Evolutionary conservation across 2,113 vertebrate genomes (phyloP).

Genomic region (Pseudopodoces humilis): DNA sequence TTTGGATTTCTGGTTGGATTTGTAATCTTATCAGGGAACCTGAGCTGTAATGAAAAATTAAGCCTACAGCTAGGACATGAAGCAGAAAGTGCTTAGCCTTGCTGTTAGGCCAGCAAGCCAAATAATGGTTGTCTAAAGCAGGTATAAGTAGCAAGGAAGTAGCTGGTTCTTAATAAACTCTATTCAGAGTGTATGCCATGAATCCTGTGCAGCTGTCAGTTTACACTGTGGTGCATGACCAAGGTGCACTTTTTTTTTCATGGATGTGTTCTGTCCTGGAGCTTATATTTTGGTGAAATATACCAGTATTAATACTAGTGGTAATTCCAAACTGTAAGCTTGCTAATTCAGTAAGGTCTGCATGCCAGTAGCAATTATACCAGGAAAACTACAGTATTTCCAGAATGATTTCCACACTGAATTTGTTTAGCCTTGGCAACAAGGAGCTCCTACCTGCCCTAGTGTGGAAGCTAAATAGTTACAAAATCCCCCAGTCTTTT

Average conservation of each 20-base stretch:
- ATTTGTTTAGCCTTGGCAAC: background rate
- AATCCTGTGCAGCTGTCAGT: background rate
- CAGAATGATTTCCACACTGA: background rate
- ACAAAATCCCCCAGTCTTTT: background rate
- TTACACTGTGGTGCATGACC: background rate
- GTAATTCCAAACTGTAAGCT: background rate
- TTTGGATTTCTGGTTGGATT: conserved; percentile 4
- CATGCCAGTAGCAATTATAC: background rate
- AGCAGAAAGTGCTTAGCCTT: background rate
- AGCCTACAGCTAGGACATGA: background rate
- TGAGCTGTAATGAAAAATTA: conserved; percentile 19
- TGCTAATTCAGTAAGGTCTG: background rate
- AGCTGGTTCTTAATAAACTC: background rate
- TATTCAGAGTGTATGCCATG: background rate
- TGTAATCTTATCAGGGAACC: conserved; percentile 5
- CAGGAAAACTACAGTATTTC: background rate
- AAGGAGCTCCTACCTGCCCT: background rate
- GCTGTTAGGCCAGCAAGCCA: background rate
- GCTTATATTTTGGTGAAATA: background rate
- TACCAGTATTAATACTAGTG: background rate
- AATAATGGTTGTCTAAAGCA: background rate
- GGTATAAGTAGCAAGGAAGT: background rate
- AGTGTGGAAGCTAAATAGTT: background rate
- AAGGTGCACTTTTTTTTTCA: background rate
- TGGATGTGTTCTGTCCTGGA: background rate